Evolutionary conservation across 2,113 vertebrate species (phyloP).

Genomic region (Mesoclemmys tuberculata): DNA sequence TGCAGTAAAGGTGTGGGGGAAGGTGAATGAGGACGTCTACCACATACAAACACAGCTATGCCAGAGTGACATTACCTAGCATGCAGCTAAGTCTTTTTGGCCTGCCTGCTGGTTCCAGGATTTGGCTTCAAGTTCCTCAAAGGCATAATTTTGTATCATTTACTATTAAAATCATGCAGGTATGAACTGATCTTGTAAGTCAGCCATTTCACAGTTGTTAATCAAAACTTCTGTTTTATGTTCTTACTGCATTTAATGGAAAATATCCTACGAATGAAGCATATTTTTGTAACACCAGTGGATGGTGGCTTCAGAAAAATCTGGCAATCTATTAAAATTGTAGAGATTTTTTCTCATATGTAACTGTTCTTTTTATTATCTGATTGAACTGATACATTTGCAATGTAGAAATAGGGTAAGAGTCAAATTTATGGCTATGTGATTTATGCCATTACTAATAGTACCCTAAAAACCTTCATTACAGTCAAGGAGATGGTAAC

Average conservation of each 20-base stretch:
- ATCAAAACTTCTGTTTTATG: not conserved
- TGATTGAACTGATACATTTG: not conserved
- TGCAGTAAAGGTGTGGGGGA: not conserved
- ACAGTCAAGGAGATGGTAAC: not conserved
- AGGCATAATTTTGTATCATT: not conserved
- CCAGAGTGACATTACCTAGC: not conserved
- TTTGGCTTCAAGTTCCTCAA: not conserved
- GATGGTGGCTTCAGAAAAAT: not conserved
- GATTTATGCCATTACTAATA: not conserved
- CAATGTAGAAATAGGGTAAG: too few relatives aligned
- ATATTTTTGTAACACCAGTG: not conserved
- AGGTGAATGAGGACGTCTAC: not conserved
- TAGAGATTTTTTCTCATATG: not conserved
- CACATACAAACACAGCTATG: not conserved
- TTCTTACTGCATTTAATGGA: not conserved
- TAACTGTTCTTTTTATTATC: not conserved
- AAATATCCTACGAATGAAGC: not conserved
- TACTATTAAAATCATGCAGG: not conserved
- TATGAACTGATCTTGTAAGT: not conserved
- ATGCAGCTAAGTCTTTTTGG: not conserved
- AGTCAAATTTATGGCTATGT: not conserved
- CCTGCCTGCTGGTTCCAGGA: not conserved
- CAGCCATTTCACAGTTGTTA: not conserved
- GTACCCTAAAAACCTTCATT: constrained; percentile 6
- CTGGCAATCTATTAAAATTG: not conserved